A percentile compares a stretch with the other conserved stretches of the same genome.
These are phyloP conservation scores for Perodicticus potto DNA, from an alignment of 2,797 vertebrate species.

Conservation along the genomic window DNA sequence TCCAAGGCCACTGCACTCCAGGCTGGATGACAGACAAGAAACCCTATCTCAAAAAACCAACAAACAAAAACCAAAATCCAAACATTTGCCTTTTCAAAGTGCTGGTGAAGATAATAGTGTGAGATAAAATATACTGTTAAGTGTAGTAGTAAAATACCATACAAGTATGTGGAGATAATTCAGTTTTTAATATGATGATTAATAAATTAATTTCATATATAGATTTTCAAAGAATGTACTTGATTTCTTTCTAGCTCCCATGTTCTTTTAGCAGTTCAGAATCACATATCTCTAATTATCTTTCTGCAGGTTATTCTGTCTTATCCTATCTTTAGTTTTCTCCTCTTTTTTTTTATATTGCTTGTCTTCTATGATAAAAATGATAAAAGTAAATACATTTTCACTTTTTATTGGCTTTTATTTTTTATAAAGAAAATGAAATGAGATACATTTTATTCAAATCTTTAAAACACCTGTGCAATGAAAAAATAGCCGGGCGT, in stretches of 20 bases:
- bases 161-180: conserved; percentile 30
- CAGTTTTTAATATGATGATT: conserved; percentile 39
- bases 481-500: too few relatives aligned
- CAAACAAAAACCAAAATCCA: background rate
- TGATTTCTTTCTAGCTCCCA: conserved; percentile 7
- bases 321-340: conserved; percentile 41
- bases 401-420: conserved; percentile 39
- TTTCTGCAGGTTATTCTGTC: conserved; percentile 7
- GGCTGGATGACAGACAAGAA: background rate
- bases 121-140: conserved; percentile 46
- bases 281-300: background rate
- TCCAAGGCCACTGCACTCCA: background rate
- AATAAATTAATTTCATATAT: conserved; percentile 38
- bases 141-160: background rate
- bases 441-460: conserved; percentile 10
- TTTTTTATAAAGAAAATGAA: conserved; percentile 59
- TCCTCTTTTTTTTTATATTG: background rate
- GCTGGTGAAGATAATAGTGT: background rate
- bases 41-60: background rate
- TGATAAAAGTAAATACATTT: conserved; percentile 56
- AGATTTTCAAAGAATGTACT: background rate
- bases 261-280: conserved; percentile 55
- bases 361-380: conserved; percentile 54
- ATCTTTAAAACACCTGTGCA: conserved; percentile 49
- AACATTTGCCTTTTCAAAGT: background rate